These are phyloP conservation scores for Synanthedon tipuliformis DNA, from an alignment of 2,888 invertebrate genomes.

Conservation along the genomic window DNA sequence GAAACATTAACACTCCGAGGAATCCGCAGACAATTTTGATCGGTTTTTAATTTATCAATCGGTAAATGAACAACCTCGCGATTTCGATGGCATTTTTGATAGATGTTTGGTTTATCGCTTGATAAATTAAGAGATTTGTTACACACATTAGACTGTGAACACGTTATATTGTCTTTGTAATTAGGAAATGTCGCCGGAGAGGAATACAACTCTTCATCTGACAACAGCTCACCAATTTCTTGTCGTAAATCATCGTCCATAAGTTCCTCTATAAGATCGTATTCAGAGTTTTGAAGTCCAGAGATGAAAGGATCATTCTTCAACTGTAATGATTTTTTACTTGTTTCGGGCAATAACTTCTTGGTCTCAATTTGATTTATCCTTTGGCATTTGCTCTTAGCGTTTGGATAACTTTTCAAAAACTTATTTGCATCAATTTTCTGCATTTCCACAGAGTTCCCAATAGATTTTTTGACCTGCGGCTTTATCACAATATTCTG, in stretches of 20 bases:
- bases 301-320: slow-evolving; percentile 40
- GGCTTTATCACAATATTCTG: too few relatives aligned
- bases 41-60: too few relatives aligned
- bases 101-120: neutral
- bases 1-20: neutral
- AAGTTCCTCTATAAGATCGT: slow-evolving; percentile 55
- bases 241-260: slow-evolving; percentile 54
- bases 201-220: slow-evolving; percentile 38
- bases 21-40: neutral
- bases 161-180: neutral
- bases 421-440: too few relatives aligned
- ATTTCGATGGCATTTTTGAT: too few relatives aligned
- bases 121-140: neutral
- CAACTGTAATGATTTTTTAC: slow-evolving; percentile 17
- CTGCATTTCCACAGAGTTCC: too few relatives aligned
- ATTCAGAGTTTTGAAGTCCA: slow-evolving; percentile 46
- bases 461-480: too few relatives aligned
- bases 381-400: neutral
- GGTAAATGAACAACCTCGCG: too few relatives aligned
- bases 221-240: slow-evolving; percentile 56
- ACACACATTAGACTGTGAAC: neutral
- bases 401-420: too few relatives aligned
- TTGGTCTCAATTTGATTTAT: neutral
- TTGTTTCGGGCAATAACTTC: slow-evolving; percentile 6
- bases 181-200: neutral